Base-by-base conservation (phyloP, 2,797 vertebrate species). In the Hippopotamyrus pictus region DNA sequence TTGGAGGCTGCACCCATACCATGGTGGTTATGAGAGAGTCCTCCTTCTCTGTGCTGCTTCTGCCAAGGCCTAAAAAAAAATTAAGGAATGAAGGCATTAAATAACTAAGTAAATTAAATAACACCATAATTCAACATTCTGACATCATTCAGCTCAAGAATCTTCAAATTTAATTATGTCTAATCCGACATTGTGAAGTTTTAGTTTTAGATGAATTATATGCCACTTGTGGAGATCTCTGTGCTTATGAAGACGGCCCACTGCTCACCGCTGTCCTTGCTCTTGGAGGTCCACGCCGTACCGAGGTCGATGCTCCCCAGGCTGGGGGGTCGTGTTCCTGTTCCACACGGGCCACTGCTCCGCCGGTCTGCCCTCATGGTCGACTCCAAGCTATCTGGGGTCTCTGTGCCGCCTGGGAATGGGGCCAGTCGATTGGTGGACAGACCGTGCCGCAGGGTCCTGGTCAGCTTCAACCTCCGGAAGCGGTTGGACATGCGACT, bases 401-500 rank as follows among this genome's bases (percentile, higher is more conserved):
- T 93, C 76, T 96, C 96, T 0, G 95, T 90, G 0, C 98, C 96
- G 19, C 97, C 96, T 0, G 96, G 94, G 91, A 99, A 98, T 5
- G 97, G 98, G 89, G 96, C 95, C 54, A 99, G 96, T 19, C 97
- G 98, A 92, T 94, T 97, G 92, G 96, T 94, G 51, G 97, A 96
- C 48, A 99, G 97, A 37, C 98, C 97, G 1, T 98, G 97, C 84
- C 98, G 96, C 92, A 99, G 92, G 0, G 98, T 99, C 93, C 98
- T 97, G 88, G 97, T 99, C 93, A 99, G n/a, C 93, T 99, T 99
- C 46, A 99, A 97, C 90, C 97, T 97, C 29, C 98, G 96, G 93
- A 99, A 99, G 25, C 98, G 96, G 93, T 99, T 99, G 86, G 99
- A 99, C 98, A 99, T 99, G 86, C 98, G 96, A 92, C 94, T 99